Evolutionary conservation across 1,140 invertebrate genomes (phyloP).

Genomic region (Homalodisca vitripennis): DNA sequence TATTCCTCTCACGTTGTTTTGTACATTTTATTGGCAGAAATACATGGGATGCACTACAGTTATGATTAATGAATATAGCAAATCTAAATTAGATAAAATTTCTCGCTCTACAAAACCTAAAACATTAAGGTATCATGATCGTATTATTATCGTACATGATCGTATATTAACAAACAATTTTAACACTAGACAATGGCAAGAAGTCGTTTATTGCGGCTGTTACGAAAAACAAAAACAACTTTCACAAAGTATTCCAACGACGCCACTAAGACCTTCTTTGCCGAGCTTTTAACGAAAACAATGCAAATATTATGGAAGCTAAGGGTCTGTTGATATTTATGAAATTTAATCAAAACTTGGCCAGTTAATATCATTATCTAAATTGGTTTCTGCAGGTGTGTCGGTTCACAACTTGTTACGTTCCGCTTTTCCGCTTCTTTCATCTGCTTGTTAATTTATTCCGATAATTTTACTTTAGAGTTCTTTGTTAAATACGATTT

Average conservation of each 20-base stretch:
- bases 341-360: slow-evolving; percentile 25
- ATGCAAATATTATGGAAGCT: not conserved
- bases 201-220: no score
- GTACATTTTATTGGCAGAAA: no score
- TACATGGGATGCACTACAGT: no score
- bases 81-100: no score
- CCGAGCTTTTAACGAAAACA: not conserved
- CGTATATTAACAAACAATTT: no score
- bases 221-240: not conserved
- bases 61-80: no score
- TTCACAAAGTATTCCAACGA: slow-evolving; percentile 14
- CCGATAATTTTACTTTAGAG: not conserved
- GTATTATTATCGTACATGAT: no score
- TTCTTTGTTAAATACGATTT: no score
- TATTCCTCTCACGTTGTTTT: no score
- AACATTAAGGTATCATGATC: no score
- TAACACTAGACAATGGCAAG: no score
- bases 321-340: slow-evolving; percentile 2
- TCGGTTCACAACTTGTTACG: not conserved
- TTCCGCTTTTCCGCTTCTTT: not conserved
- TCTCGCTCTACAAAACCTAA: no score
- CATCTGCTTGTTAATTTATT: not conserved
- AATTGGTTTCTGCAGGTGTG: slow-evolving; percentile 3
- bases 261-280: not conserved
- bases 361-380: slow-evolving; percentile 22